Base-by-base conservation (phyloP, 2,888 invertebrate genomes). In the Apantesis nais region DNA sequence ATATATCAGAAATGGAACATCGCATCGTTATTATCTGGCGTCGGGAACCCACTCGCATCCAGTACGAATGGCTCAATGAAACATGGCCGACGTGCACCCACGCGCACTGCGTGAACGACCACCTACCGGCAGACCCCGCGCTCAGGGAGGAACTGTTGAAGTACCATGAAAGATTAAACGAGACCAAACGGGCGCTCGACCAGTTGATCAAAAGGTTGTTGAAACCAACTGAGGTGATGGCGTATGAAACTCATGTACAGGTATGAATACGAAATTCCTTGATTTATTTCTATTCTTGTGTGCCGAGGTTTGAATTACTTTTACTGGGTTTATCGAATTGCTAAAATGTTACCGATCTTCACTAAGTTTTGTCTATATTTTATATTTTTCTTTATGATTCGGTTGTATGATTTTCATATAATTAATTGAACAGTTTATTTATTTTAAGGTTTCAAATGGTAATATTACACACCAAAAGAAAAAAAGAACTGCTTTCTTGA, bases 1-100 rank as follows among this genome's bases (percentile, higher is more conserved):
- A 94, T 72, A 79, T 88, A 14, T 90, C 92, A 0, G 96, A 90
- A 19, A 84, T 97, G 66, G 92, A 97, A 62, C 95, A 98, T 74
- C 96, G 98, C 80, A 96, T 99, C 73, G 98, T 98, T 2, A 97
- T 99, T 63, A 96, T 99, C 76, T 99, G 99, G 99, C 96, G 99
- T 1, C 96, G 97, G 60, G 98, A 99, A 86, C 96, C 97, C 16
- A 96, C 97, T n/a, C 97, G 97, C 80, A 94, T 99, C 19, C 98
- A 98, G 85, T 99, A 98, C 90, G 98, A 99, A 90, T 99, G 99
- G 98, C 92, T 98, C 68, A 96, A 97, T 78, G 96, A 96, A 68
- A 97, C 97, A 58, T 97, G 97, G 97, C 96, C 96, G 66, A 90
- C 92, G 0, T 96, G 97, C 65, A 89, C 90, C 34, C 95, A 96